A percentile compares a stretch with the other conserved stretches of the same genome.
Conservation (phyloP, 1,140 invertebrate genomes). For the Piezodorus guildinii region DNA sequence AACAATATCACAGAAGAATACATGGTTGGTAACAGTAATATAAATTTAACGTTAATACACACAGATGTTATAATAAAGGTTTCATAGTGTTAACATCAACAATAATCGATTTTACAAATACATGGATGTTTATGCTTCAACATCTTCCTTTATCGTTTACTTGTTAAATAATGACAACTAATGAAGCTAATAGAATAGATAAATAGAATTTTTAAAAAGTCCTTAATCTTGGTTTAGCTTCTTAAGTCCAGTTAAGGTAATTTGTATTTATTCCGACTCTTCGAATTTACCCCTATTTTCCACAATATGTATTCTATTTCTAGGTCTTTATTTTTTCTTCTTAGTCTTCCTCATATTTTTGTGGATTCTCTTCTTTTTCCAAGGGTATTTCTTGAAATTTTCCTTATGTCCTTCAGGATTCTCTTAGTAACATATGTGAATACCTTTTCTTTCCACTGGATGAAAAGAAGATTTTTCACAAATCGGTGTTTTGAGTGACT, state of each 20-base stretch:
- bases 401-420: neutral
- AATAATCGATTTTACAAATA: too few species aligned
- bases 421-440: neutral
- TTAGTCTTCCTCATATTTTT: too few species aligned
- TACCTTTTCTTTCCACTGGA: neutral
- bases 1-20: too few species aligned
- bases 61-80: too few species aligned
- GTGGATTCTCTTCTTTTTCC: neutral
- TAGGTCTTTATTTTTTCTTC: neutral
- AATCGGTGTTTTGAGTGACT: neutral
- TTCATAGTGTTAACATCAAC: too few species aligned
- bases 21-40: too few species aligned
- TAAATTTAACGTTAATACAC: too few species aligned
- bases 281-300: neutral
- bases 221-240: neutral
- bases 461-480: neutral
- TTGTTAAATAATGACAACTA: neutral
- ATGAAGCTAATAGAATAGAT: neutral
- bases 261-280: neutral
- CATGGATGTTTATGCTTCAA: neutral
- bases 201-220: neutral
- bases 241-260: neutral
- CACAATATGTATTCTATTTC: neutral
- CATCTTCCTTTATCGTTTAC: neutral
- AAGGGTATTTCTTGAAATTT: too few species aligned